These are phyloP conservation scores for Dolichoris vasculosae DNA, from an alignment of 1,140 invertebrate species.

Conservation along the genomic window DNA sequence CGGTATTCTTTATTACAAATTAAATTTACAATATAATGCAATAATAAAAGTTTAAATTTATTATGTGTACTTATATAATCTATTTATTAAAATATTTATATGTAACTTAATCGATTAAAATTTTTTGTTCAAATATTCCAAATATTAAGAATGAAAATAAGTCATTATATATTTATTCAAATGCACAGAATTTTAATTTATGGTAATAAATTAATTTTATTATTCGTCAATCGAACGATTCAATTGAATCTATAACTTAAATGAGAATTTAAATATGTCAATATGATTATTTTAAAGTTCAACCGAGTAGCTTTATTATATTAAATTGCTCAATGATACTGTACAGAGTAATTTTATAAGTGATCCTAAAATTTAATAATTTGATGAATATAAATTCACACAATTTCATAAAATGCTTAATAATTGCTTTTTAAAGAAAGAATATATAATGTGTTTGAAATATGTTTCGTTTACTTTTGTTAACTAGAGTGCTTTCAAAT, in stretches of 20 bases:
- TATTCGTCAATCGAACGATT: background rate
- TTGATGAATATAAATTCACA: background rate
- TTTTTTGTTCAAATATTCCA: no score
- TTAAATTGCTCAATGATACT: background rate
- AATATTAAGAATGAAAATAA: no score
- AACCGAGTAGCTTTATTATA: slow-evolving; percentile 15
- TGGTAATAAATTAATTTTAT: background rate
- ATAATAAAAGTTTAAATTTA: background rate
- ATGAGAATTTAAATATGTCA: slow-evolving; percentile 1
- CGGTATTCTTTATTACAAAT: background rate
- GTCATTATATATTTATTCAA: background rate
- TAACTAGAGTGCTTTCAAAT: background rate
- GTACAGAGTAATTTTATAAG: slow-evolving; percentile 10
- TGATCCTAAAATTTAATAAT: slow-evolving; percentile 36
- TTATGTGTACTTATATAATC: background rate
- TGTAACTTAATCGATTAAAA: no score
- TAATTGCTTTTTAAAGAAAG: background rate
- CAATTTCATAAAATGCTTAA: background rate
- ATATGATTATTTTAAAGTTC: slow-evolving; percentile 22
- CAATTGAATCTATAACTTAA: background rate
- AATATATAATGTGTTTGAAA: background rate
- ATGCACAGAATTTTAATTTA: background rate
- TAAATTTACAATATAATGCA: background rate
- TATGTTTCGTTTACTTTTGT: background rate
- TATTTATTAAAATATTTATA: no score